phyloP scores from a whole-genome alignment of 2,888 invertebrate species.

The Limenitis arthemis region DNA sequence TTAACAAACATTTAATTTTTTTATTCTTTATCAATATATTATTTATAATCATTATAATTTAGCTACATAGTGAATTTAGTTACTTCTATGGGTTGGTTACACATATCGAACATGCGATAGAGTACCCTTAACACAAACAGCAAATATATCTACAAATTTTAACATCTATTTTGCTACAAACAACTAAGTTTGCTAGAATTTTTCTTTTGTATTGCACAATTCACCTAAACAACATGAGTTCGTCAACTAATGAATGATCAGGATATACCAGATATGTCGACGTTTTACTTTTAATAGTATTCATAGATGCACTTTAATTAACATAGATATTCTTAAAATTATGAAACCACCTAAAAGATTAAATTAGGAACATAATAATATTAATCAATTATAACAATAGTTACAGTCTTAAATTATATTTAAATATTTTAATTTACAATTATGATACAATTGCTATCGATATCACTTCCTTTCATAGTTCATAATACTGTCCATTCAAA shows the following conservation, averaged over 20 bases:
- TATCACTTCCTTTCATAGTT: conserved; percentile 8
- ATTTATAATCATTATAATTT: conserved; percentile 68
- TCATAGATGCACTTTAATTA: neutral
- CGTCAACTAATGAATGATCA: conserved; percentile 13
- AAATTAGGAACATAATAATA: conserved; percentile 62
- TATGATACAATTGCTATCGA: conserved; percentile 37
- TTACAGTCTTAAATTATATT: conserved; percentile 54
- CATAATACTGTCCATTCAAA: conserved; percentile 14
- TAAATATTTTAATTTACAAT: conserved; percentile 55
- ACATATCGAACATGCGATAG: conserved; percentile 27
- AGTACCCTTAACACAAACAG: conserved; percentile 44
- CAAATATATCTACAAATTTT: conserved; percentile 48
- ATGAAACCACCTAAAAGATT: conserved; percentile 34
- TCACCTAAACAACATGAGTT: conserved; percentile 30
- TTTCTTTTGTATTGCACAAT: conserved; percentile 64
- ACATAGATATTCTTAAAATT: conserved; percentile 2
- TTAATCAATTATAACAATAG: conserved; percentile 49
- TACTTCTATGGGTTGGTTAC: conserved; percentile 35
- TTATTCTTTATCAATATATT: conserved; percentile 69
- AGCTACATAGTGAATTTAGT: conserved; percentile 56
- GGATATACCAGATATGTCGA: conserved; percentile 12
- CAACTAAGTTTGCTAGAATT: conserved; percentile 44
- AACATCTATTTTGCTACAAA: conserved; percentile 39
- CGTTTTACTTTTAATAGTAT: conserved; percentile 1
- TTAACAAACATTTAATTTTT: conserved; percentile 72